phyloP scores from a whole-genome alignment of 2,113 vertebrate species.

The Bubo blakistoni region DNA sequence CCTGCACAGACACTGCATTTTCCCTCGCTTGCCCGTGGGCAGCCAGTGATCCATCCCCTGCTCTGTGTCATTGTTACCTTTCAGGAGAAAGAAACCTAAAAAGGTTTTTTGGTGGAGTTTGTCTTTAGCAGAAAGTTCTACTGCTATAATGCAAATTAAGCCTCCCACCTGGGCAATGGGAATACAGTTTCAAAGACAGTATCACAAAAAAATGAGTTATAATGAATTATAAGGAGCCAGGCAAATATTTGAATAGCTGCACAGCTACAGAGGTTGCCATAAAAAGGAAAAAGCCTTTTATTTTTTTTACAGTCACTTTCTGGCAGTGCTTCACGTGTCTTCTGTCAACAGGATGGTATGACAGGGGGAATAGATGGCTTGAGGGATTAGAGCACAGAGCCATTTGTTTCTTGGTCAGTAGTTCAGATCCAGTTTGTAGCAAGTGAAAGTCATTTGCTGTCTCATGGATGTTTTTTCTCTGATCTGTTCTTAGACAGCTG shows the following conservation, averaged over 20 bases:
- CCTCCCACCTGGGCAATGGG: neutral
- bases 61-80: neutral
- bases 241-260: constrained; percentile 70
- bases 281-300: neutral
- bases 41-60: neutral
- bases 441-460: neutral
- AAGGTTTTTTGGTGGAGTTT: neutral
- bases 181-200: constrained; percentile 15
- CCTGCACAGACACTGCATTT: neutral
- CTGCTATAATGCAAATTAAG: neutral
- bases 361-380: neutral
- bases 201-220: constrained; percentile 1
- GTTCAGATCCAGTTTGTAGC: neutral
- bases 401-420: neutral
- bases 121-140: neutral
- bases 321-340: constrained; percentile 3
- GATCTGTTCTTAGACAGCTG: neutral
- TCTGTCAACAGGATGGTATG: constrained; percentile 11
- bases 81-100: neutral
- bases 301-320: constrained; percentile 14
- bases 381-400: neutral
- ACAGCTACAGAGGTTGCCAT: neutral
- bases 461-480: neutral
- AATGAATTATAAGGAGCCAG: constrained; percentile 60
- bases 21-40: neutral